phyloP scores from a whole-genome alignment of 2,888 invertebrate species.

The Venustoraphidia nigricollis region DNA sequence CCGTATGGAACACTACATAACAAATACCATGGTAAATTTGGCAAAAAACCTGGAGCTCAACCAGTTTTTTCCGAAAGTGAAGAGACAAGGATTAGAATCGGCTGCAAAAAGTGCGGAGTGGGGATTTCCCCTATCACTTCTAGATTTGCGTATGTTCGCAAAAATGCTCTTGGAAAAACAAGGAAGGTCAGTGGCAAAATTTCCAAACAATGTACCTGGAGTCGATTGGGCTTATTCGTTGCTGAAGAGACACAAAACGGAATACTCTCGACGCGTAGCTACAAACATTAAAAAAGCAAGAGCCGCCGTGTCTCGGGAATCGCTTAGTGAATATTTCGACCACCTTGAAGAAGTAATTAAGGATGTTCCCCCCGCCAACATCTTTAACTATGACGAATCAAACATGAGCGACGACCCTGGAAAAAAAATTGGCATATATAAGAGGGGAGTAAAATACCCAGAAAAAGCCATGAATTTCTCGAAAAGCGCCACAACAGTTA shows the following conservation, averaged over 20 bases:
- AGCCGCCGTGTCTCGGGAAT: slow-evolving; percentile 7
- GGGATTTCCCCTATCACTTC: slow-evolving; percentile 11
- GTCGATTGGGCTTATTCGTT: slow-evolving; percentile 12
- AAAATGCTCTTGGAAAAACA: slow-evolving; percentile 10
- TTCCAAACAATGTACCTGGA: slow-evolving; percentile 12
- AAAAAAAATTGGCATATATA: slow-evolving; percentile 14
- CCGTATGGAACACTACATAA: slow-evolving; percentile 6
- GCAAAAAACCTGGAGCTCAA: neutral
- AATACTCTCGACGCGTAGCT: slow-evolving; percentile 8
- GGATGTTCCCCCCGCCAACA: slow-evolving; percentile 4
- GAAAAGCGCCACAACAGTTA: slow-evolving; percentile 19
- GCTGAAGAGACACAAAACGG: slow-evolving; percentile 13
- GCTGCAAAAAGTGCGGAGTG: slow-evolving; percentile 9
- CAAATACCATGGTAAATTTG: slow-evolving; percentile 2
- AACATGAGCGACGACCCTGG: slow-evolving; percentile 20
- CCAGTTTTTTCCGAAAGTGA: slow-evolving; percentile 4
- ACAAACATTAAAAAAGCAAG: slow-evolving; percentile 9
- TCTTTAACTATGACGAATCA: slow-evolving; percentile 19
- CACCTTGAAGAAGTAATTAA: no score
- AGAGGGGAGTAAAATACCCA: slow-evolving; percentile 19
- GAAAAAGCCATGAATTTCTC: slow-evolving; percentile 17
- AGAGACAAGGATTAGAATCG: slow-evolving; percentile 1
- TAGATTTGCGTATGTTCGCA: slow-evolving; percentile 12
- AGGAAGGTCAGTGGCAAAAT: slow-evolving; percentile 6
- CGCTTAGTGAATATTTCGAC: slow-evolving; percentile 5